Evolutionary conservation across 1,140 invertebrate genomes (phyloP).

Genomic region (Plodia interpunctella): DNA sequence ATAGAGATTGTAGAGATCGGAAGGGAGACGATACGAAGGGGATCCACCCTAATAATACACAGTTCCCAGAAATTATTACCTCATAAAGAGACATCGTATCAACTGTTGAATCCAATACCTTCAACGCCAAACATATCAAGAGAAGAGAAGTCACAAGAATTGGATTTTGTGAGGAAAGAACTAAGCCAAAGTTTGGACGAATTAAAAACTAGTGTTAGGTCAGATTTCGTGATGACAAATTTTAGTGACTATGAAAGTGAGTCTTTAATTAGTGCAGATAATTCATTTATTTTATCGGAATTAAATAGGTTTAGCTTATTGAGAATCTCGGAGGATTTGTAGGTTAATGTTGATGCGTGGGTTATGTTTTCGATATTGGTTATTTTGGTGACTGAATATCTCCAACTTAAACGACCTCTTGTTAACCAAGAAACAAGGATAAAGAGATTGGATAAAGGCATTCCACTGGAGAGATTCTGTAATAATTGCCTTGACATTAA

Average conservation of each 20-base stretch:
- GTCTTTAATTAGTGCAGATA: conserved; percentile 53
- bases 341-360: conserved; percentile 8
- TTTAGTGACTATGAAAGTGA: conserved; percentile 49
- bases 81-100: conserved; percentile 77
- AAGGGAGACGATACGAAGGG: conserved; percentile 82
- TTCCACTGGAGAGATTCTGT: too few species aligned
- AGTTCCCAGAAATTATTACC: conserved; percentile 82
- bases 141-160: conserved; percentile 32
- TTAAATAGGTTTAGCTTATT: conserved; percentile 41
- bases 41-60: conserved; percentile 83
- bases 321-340: conserved; percentile 39
- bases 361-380: not conserved
- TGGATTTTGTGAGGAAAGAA: conserved; percentile 39
- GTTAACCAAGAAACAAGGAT: too few species aligned
- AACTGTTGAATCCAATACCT: conserved; percentile 28
- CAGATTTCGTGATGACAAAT: conserved; percentile 52
- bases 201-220: conserved; percentile 37
- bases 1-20: conserved; percentile 87
- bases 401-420: not conserved
- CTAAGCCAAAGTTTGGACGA: conserved; percentile 51
- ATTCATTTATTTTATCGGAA: conserved; percentile 60
- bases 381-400: too few species aligned
- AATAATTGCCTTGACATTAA: too few species aligned
- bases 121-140: conserved; percentile 21
- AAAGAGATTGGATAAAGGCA: too few species aligned